A percentile compares a stretch with the other conserved stretches of the same genome.
These are phyloP conservation scores for Rhabdomys dilectus DNA, from an alignment of 2,113 vertebrate species.

Conservation along the genomic window DNA sequence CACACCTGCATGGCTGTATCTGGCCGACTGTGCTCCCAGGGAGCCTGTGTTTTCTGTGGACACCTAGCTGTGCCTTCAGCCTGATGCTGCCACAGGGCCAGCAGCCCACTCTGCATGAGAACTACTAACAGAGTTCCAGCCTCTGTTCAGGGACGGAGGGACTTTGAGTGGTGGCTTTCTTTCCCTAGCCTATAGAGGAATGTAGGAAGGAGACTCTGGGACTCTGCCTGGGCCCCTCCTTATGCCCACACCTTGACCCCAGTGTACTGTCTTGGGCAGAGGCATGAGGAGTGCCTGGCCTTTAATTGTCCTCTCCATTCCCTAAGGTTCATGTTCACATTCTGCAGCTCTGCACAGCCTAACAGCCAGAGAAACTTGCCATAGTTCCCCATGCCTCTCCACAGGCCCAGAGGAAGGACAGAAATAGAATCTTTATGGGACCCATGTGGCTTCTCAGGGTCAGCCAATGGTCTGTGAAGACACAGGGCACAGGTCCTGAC, in stretches of 20 bases:
- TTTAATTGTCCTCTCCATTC: background rate
- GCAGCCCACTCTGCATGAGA: background rate
- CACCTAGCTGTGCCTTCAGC: background rate
- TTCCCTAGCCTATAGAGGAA: background rate
- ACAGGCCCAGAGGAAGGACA: background rate
- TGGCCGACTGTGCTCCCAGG: background rate
- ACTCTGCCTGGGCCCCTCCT: too few relatives aligned
- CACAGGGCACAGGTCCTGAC: background rate
- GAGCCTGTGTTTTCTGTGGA: background rate
- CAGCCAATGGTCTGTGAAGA: background rate
- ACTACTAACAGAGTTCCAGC: background rate
- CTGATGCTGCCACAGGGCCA: background rate
- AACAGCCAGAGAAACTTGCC: background rate
- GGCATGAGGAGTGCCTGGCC: background rate
- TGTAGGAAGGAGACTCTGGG: background rate
- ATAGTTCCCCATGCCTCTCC: background rate
- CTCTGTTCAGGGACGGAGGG: background rate
- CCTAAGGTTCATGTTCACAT: background rate
- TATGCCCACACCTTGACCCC: background rate
- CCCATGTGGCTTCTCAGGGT: background rate
- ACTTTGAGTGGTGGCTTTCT: background rate
- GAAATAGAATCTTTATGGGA: background rate
- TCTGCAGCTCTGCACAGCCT: background rate
- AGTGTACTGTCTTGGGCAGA: too few relatives aligned
- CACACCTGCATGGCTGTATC: background rate